Evolutionary conservation across 2,888 invertebrate genomes (phyloP).

Genomic region (Megastigmus dorsalis): DNA sequence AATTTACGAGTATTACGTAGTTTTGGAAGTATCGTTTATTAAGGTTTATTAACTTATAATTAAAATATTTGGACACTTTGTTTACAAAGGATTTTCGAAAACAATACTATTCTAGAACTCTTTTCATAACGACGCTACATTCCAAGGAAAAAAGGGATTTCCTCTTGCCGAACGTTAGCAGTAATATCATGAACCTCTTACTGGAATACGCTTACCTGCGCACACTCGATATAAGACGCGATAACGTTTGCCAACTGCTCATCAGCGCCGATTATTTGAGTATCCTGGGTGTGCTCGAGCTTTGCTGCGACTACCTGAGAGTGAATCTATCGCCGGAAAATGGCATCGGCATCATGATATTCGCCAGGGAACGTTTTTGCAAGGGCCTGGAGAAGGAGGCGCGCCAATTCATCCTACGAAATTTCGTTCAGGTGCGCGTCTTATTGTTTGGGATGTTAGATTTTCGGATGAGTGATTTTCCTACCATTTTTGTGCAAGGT

Average conservation of each 20-base stretch:
- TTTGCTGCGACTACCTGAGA: conserved; percentile 87
- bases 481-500: no score
- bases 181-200: conserved; percentile 85
- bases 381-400: conserved; percentile 82
- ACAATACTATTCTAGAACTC: conserved; percentile 77
- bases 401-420: conserved; percentile 83
- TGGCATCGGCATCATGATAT: conserved; percentile 89
- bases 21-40: no score
- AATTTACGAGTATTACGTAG: no score
- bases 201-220: conserved; percentile 91
- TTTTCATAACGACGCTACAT: conserved; percentile 88
- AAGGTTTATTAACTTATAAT: no score
- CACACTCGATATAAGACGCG: conserved; percentile 83
- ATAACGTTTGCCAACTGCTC: conserved; percentile 88
- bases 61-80: no score
- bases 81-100: conserved; percentile 37
- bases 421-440: conserved; percentile 80
- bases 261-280: conserved; percentile 92
- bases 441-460: no score
- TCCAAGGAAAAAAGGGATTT: conserved; percentile 82
- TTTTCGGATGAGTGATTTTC: no score
- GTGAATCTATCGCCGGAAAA: conserved; percentile 83
- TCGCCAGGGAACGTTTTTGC: conserved; percentile 86
- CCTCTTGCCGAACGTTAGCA: conserved; percentile 84
- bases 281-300: conserved; percentile 86